Base-by-base conservation (phyloP, 2,797 vertebrate genomes). In the Florisuga fusca region DNA sequence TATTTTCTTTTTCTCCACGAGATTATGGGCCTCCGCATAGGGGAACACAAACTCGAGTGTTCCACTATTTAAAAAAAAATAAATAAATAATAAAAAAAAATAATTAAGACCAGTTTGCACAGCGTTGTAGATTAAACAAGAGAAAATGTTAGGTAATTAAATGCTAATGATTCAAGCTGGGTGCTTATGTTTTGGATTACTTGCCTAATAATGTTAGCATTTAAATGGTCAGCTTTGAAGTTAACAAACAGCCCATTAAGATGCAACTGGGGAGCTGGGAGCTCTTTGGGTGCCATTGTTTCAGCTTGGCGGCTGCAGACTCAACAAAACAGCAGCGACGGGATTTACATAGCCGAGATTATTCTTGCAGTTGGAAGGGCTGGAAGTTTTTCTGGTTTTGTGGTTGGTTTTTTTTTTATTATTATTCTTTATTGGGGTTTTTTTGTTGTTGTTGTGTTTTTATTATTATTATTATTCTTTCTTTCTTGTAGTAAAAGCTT, bases 201-300 rank as follows among this genome's bases (percentile, higher is more conserved):
- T 97, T 76, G 66, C 71, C 94, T 97, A 94, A 94, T 96, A 89
- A 92, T 31, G 89, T 96, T 97, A 97, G 90, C 87, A 96, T 97
- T 97, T 95, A 96, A 97, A 97, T 78, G 94, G 94, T 97, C 96
- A 97, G 92, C 95, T 96, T 97, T 95, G 96, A 97, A 97, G 95
- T 96, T 96, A 97, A 95, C 84, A 94, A 97, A 96, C 83, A 96
- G 68, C 64, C 92, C 89, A 96, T 98, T 98, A 97, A 96, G 84
- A 97, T 97, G 96, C 96, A 97, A 45, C 93, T 10, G 26, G 96
- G 93, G 97, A 97, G 85, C 76, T 96, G 92, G 73, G 83, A 57
- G 90, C 71, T 95, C 89, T 97, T 97, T 95, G 95, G 89, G 79
- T 96, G 87, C 91, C 86, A 94, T 97, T 97, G 95, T 98, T 97